These are phyloP conservation scores for Tiliqua scincoides DNA, from an alignment of 2,113 vertebrate species.

Conservation along the genomic window DNA sequence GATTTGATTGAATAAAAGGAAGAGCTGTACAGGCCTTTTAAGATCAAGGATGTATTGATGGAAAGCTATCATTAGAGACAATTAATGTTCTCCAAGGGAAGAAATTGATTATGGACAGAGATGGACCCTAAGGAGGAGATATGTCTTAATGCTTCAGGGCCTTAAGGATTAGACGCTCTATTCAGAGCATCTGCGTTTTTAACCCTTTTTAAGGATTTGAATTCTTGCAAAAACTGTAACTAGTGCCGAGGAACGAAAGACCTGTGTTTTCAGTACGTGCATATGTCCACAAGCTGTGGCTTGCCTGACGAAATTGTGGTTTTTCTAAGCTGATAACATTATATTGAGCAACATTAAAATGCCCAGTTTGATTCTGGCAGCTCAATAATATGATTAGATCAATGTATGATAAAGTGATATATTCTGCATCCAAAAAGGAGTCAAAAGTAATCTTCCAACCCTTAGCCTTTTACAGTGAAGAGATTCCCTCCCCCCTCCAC, in stretches of 20 bases:
- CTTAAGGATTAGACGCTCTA: slow-evolving; percentile 81
- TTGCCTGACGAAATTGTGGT: background rate
- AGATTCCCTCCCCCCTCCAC: background rate
- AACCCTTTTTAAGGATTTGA: slow-evolving; percentile 73
- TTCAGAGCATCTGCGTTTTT: slow-evolving; percentile 80
- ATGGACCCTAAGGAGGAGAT: slow-evolving; percentile 84
- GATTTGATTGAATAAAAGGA: slow-evolving; percentile 94
- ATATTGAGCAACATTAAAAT: background rate
- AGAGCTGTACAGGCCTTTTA: slow-evolving; percentile 87
- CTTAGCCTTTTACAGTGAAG: fast-evolving
- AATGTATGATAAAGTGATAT: slow-evolving; percentile 15
- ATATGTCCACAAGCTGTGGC: background rate
- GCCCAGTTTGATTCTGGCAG: background rate
- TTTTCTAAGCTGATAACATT: background rate
- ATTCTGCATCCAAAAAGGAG: background rate
- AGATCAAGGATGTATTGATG: slow-evolving; percentile 93
- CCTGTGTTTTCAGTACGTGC: fast-evolving
- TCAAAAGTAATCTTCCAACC: background rate
- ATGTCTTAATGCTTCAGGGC: slow-evolving; percentile 82
- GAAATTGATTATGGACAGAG: slow-evolving; percentile 94
- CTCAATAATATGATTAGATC: background rate
- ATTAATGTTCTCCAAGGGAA: slow-evolving; percentile 90
- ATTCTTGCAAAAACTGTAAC: slow-evolving; percentile 39
- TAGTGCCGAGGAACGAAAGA: background rate
- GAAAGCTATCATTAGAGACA: slow-evolving; percentile 97